Base-by-base conservation (phyloP, 2,113 vertebrate species). In the Suncus etruscus region DNA sequence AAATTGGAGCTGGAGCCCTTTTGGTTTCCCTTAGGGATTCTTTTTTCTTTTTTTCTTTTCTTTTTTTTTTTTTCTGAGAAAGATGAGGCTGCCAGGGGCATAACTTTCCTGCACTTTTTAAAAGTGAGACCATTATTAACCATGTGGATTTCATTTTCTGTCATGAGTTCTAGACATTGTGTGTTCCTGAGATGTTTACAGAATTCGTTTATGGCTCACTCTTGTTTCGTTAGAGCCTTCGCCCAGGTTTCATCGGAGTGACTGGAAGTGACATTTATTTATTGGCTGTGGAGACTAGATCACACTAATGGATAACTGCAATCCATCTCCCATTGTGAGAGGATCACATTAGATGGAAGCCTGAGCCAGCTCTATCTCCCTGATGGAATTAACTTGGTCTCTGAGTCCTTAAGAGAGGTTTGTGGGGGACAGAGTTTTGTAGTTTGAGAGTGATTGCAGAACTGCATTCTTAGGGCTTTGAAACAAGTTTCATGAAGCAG, bases 211-310 rank as follows among this genome's bases (percentile, higher is more conserved):
- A 48, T 76, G 11, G 75, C 50, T 39, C 39, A 39, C 39, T 88
- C 68, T 78, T 48, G 11, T 77, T 87, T 91, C 75, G 63, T 63
- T 61, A 31, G 76, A 47, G 8, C 18, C 47, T 6, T 92, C 11
- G 66, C 27, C 76, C 31, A 61, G 10, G n/a, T 70, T 88, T 94
- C 61, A 32, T 69, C 12, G 50, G 54, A n/a, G 25, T 91, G 76
- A 91, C 45, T 73, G 48, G 48, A 85, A 88, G 27, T 91, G 83
- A 86, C 86, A 90, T 95, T 90, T 92, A 90, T 92, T 94, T 94
- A 91, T 91, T 95, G 87, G 80, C 51, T 72, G 0, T n/a, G 73
- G 73, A 81, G 69, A 69, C 48, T 84, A 50, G 85, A 54, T 83
- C 74, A 79, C 76, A 51, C 48, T 81, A 80, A 87, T 91, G 85